Evolutionary conservation across 2,888 invertebrate genomes (phyloP).

Genomic region (Acronicta leporina): DNA sequence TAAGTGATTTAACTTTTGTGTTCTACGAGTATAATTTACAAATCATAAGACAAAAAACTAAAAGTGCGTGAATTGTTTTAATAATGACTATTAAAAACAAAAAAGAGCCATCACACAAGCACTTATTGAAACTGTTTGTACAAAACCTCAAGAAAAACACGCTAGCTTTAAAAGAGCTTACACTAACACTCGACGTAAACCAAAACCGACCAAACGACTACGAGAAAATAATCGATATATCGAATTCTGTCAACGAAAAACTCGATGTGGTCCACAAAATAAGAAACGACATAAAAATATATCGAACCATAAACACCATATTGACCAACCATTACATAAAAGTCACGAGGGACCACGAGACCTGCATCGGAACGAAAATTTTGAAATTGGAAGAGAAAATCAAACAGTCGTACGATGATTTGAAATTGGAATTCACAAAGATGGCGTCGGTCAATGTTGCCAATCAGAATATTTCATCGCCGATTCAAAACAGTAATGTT

Average conservation of each 20-base stretch:
- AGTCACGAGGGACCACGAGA: constrained; percentile 79
- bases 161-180: constrained; percentile 75
- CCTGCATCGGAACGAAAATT: constrained; percentile 75
- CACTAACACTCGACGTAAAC: constrained; percentile 72
- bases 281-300: constrained; percentile 84
- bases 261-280: constrained; percentile 81
- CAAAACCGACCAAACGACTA: constrained; percentile 63
- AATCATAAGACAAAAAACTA: constrained; percentile 2
- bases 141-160: constrained; percentile 80
- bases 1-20: neutral
- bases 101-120: constrained; percentile 66
- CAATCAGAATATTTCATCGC: constrained; percentile 67
- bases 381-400: constrained; percentile 77
- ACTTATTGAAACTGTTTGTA: constrained; percentile 72
- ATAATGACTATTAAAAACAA: constrained; percentile 70
- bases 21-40: neutral
- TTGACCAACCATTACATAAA: constrained; percentile 84
- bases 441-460: constrained; percentile 70
- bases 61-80: constrained; percentile 1
- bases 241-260: constrained; percentile 81
- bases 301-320: constrained; percentile 82
- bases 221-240: constrained; percentile 76
- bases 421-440: constrained; percentile 72
- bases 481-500: constrained; percentile 78
- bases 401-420: constrained; percentile 74